Evolutionary conservation across 2,888 invertebrate genomes (phyloP).

Genomic region (Epinotia demarniana): DNA sequence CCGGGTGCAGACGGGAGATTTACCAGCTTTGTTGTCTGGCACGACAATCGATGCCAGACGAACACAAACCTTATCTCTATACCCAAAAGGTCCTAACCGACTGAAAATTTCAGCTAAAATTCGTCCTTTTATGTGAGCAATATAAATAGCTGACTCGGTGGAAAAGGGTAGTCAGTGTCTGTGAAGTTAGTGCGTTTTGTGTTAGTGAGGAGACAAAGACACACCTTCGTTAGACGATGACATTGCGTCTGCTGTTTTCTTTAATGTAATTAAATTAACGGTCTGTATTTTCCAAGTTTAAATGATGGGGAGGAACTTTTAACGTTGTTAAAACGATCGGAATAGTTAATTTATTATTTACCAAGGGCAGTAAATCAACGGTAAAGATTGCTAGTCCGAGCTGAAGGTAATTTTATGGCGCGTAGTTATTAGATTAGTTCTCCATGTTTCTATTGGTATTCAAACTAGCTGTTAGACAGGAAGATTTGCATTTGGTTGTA

Average conservation of each 20-base stretch:
- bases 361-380: no score
- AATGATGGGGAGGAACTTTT: no score
- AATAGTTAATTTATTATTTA: no score
- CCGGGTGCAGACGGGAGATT: slow-evolving; percentile 55
- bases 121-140: background rate
- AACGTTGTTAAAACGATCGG: no score
- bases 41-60: slow-evolving; percentile 41
- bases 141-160: background rate
- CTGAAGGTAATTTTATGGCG: no score
- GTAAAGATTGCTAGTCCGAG: no score
- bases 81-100: slow-evolving; percentile 5
- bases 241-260: slow-evolving; percentile 7
- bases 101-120: background rate
- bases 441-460: no score
- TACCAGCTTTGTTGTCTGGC: slow-evolving; percentile 65
- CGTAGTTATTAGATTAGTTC: no score
- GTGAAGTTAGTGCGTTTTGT: background rate
- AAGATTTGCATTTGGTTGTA: no score
- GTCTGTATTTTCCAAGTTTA: background rate
- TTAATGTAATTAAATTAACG: slow-evolving; percentile 6
- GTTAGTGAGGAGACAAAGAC: background rate
- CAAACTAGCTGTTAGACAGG: no score
- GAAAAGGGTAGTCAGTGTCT: background rate
- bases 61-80: background rate
- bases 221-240: slow-evolving; percentile 19